These are phyloP conservation scores for Macaria notata DNA, from an alignment of 2,888 invertebrate species.

Conservation along the genomic window DNA sequence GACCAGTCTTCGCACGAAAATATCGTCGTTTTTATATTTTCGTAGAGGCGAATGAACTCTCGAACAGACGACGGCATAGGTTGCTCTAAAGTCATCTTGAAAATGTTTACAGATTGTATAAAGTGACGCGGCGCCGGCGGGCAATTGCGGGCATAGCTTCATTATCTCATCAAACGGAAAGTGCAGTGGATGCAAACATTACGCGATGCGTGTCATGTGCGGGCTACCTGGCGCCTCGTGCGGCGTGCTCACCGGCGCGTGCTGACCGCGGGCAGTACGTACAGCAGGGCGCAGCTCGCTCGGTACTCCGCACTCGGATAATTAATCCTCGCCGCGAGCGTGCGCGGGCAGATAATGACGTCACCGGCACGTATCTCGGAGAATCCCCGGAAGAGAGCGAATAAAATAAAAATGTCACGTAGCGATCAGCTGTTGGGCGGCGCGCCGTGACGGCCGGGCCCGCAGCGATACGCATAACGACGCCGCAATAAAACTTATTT, in stretches of 20 bases:
- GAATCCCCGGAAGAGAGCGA: slow-evolving; percentile 80
- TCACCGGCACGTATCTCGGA: slow-evolving; percentile 79
- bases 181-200: slow-evolving; percentile 38
- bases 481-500: slow-evolving; percentile 82
- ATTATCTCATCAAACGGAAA: slow-evolving; percentile 38
- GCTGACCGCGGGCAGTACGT: too few relatives aligned
- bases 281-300: slow-evolving; percentile 10
- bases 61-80: slow-evolving; percentile 32
- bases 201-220: slow-evolving; percentile 21
- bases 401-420: slow-evolving; percentile 83
- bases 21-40: slow-evolving; percentile 34
- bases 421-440: slow-evolving; percentile 80
- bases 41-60: slow-evolving; percentile 35
- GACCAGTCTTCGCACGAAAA: slow-evolving; percentile 32
- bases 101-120: slow-evolving; percentile 31
- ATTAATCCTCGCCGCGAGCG: slow-evolving; percentile 72
- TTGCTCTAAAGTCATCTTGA: slow-evolving; percentile 37
- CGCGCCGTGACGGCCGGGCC: slow-evolving; percentile 66
- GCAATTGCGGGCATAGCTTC: slow-evolving; percentile 9
- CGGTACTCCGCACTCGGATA: slow-evolving; percentile 56
- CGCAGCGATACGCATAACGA: slow-evolving; percentile 79
- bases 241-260: too few relatives aligned
- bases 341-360: slow-evolving; percentile 75
- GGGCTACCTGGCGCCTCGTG: too few relatives aligned
- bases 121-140: slow-evolving; percentile 10